Evolutionary conservation across 2,888 invertebrate genomes (phyloP).

Genomic region (Apodemia hepburni): DNA sequence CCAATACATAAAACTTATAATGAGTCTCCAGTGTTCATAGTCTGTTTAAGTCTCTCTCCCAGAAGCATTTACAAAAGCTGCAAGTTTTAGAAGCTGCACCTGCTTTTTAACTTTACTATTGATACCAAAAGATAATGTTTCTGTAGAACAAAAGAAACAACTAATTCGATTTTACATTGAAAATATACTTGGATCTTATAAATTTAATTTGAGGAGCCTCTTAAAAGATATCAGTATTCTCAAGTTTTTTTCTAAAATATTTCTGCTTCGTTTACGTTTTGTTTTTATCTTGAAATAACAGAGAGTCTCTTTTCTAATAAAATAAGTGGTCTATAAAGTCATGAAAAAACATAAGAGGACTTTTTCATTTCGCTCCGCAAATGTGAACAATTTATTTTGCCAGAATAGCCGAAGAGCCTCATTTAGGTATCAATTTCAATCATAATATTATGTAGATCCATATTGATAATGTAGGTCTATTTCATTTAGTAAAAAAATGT

Average conservation of each 20-base stretch:
- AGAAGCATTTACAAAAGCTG: background rate
- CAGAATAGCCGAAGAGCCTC: background rate
- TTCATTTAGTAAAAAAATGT: too few species aligned
- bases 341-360: constrained; percentile 6
- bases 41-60: background rate
- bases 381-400: constrained; percentile 4
- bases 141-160: background rate
- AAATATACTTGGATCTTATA: background rate
- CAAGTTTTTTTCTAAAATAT: background rate
- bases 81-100: constrained; percentile 3
- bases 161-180: background rate
- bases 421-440: too few species aligned
- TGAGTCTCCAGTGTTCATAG: background rate
- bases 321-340: constrained; percentile 5
- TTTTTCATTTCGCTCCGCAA: constrained; percentile 11
- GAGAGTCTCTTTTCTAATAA: constrained; percentile 3
- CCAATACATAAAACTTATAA: background rate
- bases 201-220: background rate
- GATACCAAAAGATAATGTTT: background rate
- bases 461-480: too few species aligned
- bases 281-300: background rate
- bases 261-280: constrained; percentile 1
- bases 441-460: too few species aligned
- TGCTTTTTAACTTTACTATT: background rate
- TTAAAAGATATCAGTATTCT: background rate